Conservation (phyloP, 2,113 vertebrate species). For the Chloroceryle aenea region DNA sequence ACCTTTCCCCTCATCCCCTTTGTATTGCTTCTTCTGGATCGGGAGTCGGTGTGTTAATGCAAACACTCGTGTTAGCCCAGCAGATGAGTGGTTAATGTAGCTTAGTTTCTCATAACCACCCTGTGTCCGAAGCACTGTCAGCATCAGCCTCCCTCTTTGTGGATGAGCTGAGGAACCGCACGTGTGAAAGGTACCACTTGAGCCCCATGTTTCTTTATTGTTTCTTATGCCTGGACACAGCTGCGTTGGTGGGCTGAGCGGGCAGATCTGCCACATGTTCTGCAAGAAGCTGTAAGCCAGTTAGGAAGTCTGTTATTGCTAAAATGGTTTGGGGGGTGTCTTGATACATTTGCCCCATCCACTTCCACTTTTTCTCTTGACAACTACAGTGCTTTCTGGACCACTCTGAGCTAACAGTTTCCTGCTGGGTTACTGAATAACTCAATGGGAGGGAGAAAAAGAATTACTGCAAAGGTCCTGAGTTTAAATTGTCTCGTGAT, state of each 20-base stretch:
- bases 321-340: neutral
- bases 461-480: neutral
- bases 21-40: neutral
- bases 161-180: neutral
- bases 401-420: neutral
- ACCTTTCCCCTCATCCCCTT: rapidly evolving
- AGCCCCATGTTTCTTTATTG: too few species aligned
- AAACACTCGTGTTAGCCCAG: neutral
- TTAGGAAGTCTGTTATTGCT: neutral
- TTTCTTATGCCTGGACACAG: rapidly evolving
- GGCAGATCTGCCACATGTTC: rapidly evolving
- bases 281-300: neutral
- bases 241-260: neutral
- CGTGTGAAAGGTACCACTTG: rapidly evolving
- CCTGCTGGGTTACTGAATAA: neutral
- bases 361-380: neutral
- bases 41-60: neutral
- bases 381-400: neutral
- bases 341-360: neutral
- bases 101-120: too few species aligned
- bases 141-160: neutral
- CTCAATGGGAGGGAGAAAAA: neutral
- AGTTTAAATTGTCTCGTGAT: neutral
- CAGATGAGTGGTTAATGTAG: neutral
- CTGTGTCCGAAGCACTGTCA: neutral